These are phyloP conservation scores for Pomacea maculata DNA, from an alignment of 1,140 invertebrate species.

Conservation along the genomic window DNA sequence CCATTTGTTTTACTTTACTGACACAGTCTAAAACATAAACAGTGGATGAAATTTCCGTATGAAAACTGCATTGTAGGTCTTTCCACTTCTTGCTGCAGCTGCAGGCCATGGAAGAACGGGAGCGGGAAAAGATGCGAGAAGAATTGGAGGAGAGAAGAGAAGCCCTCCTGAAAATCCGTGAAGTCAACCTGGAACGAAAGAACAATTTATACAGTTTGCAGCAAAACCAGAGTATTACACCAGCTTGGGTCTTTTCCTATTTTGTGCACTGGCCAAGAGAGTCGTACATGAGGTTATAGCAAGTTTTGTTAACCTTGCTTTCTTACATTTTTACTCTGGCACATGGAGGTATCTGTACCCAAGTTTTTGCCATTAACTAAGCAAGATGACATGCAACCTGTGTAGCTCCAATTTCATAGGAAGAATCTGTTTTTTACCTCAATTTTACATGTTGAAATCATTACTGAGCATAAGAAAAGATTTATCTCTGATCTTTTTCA, in stretches of 20 bases:
- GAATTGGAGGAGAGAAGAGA: slow-evolving; percentile 45
- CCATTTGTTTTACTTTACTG: too few species aligned
- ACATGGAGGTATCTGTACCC: too few species aligned
- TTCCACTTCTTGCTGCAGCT: slow-evolving; percentile 36
- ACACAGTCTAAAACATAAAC: too few species aligned
- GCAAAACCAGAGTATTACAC: slow-evolving; percentile 52
- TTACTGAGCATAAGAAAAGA: too few species aligned
- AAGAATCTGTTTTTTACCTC: too few species aligned
- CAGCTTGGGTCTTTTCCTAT: slow-evolving; percentile 58
- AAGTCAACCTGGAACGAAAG: slow-evolving; percentile 49
- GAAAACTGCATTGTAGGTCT: not conserved
- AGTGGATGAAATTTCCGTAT: not conserved
- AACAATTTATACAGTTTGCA: slow-evolving; percentile 45
- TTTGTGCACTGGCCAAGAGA: slow-evolving; percentile 57
- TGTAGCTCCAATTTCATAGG: too few species aligned
- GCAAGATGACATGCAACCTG: too few species aligned
- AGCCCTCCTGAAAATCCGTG: slow-evolving; percentile 42
- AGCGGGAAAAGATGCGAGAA: slow-evolving; percentile 44
- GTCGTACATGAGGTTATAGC: slow-evolving; percentile 49
- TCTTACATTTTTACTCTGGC: too few species aligned
- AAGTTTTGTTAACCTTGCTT: too few species aligned
- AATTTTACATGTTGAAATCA: too few species aligned
- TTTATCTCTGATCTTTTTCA: too few species aligned
- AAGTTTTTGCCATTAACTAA: too few species aligned
- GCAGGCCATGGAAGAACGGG: slow-evolving; percentile 48